These are phyloP conservation scores for Torymus tubicola DNA, from an alignment of 2,888 invertebrate genomes.

Conservation along the genomic window DNA sequence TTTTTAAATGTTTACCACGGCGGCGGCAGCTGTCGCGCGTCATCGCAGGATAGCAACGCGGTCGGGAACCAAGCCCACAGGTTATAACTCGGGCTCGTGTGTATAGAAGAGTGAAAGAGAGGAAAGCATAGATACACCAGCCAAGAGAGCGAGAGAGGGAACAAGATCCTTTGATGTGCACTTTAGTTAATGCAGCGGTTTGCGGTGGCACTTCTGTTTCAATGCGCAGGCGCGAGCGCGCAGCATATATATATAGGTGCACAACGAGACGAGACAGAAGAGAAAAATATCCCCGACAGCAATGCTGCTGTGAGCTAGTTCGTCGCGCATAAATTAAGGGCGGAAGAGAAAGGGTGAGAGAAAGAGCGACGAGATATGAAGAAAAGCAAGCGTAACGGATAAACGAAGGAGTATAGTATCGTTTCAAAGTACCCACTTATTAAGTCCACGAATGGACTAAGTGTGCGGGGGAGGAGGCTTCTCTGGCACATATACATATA, in stretches of 20 bases:
- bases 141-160: not conserved
- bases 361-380: not conserved
- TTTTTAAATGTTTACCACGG: too few species aligned
- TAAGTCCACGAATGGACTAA: slow-evolving; percentile 1
- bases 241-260: too few species aligned
- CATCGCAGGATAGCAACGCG: too few species aligned
- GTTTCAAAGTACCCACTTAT: slow-evolving; percentile 21
- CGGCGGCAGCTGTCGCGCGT: too few species aligned
- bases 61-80: too few species aligned
- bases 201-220: slow-evolving; percentile 61
- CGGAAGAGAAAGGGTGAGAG: not conserved
- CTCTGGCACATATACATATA: not conserved
- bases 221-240: not conserved
- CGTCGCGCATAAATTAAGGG: too few species aligned
- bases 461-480: not conserved
- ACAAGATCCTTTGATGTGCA: slow-evolving; percentile 67
- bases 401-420: slow-evolving; percentile 1
- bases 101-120: too few species aligned
- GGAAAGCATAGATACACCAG: too few species aligned
- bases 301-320: too few species aligned
- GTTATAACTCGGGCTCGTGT: too few species aligned
- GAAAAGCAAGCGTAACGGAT: not conserved
- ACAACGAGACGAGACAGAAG: not conserved
- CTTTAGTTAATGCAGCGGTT: slow-evolving; percentile 71
- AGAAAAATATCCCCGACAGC: not conserved